Evolutionary conservation across 2,888 invertebrate species (phyloP), one percentile per base, ranked within the genome.

Genomic region (Eueremaeus valkanovi): DNA sequence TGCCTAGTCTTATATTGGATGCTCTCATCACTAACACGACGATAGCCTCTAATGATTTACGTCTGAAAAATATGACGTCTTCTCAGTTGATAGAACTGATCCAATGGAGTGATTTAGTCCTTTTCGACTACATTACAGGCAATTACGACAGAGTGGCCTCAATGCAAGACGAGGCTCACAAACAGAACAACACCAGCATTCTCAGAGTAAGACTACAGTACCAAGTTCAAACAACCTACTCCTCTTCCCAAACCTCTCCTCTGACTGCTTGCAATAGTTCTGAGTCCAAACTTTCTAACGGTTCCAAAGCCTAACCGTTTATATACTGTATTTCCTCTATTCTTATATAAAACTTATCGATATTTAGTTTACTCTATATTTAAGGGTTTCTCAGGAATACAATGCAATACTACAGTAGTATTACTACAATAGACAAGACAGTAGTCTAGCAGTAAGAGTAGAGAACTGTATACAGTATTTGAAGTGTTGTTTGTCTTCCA

Each of bases 71-170:
- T 74, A 79, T 74, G 87, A 80, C 85, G 84, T 21, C 49, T 8
- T 74, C 87, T 27, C 81, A 82, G 72, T 79, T 91, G 75, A 85
- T 90, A 27, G 91, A 92, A 82, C 83, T 93, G 77, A 90, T 92
- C 11, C 93, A 93, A 83, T 93, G 93, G 93, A 91, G 92, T 3
- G 93, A 93, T 85, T 85, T 93, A 81, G 90, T 93, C 75, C 87
- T 93, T 73, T 93, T 93, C 83, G 93, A 93, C 84, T 93, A 92
- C 84, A 84, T 93, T 79, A 93, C 92, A n/a, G 93, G 92, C 51
- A 93, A 93, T 86, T 85, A 84, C 78, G 84, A 84, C 79, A 83
- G 84, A 66, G 82, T 84, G 40, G 84, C 83, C 42, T 83, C 83
- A 77, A 83, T 84, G 84, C 83, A 84, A 77, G 84, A 84, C 78